Evolutionary conservation across 1,140 invertebrate species (phyloP).

Genomic region (Schlechtendalia chinensis): DNA sequence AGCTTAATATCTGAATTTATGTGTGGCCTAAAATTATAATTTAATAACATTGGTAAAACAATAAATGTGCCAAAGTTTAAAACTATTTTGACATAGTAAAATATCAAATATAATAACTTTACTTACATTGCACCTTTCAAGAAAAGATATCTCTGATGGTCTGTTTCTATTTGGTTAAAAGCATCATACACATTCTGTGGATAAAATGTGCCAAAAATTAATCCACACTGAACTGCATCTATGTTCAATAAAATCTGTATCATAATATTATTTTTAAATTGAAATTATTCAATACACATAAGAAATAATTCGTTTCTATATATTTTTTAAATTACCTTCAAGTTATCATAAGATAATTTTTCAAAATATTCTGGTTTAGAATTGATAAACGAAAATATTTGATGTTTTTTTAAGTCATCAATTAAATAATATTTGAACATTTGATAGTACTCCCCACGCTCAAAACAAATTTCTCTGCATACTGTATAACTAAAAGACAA

Average conservation of each 20-base stretch:
- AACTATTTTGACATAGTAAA: too few relatives aligned
- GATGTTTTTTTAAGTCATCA: slow-evolving; percentile 59
- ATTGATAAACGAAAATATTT: slow-evolving; percentile 55
- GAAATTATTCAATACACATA: too few relatives aligned
- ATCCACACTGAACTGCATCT: slow-evolving; percentile 52
- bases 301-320: too few relatives aligned
- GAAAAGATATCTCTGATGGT: slow-evolving; percentile 43
- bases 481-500: slow-evolving; percentile 61
- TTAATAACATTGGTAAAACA: not conserved
- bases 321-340: not conserved
- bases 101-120: not conserved
- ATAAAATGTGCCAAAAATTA: slow-evolving; percentile 51
- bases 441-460: slow-evolving; percentile 60
- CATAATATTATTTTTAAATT: not conserved
- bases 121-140: slow-evolving; percentile 51
- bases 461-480: slow-evolving; percentile 65
- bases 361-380: slow-evolving; percentile 38
- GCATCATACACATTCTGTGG: not conserved
- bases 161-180: slow-evolving; percentile 19
- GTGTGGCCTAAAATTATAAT: slow-evolving; percentile 28
- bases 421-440: slow-evolving; percentile 64
- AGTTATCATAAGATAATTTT: slow-evolving; percentile 23
- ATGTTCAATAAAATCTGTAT: slow-evolving; percentile 52
- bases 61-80: not conserved
- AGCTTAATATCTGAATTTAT: slow-evolving; percentile 20